A percentile compares a stretch with the other conserved stretches of the same genome.
phyloP scores from a whole-genome alignment of 2,113 vertebrate species.

The Gila orcuttii region DNA sequence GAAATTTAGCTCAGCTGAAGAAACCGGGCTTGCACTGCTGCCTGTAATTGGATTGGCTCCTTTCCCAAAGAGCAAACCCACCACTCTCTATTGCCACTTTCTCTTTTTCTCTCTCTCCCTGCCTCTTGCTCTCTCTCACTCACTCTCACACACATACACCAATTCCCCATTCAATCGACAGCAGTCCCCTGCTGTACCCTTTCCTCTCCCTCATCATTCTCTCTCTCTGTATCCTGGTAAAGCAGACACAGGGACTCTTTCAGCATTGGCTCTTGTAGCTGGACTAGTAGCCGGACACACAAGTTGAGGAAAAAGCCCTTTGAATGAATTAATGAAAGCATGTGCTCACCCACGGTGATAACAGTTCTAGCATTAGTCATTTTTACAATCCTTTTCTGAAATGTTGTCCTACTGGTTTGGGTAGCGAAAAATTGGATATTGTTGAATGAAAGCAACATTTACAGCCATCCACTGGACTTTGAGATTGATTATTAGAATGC shows the following conservation, averaged over 20 bases:
- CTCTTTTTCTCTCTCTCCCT: conserved; percentile 57
- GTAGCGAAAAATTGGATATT: neutral
- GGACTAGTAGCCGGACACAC: conserved; percentile 54
- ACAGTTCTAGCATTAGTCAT: neutral
- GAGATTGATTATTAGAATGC: neutral
- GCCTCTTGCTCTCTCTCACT: conserved; percentile 31
- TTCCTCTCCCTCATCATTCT: neutral
- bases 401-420: neutral
- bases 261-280: conserved; percentile 39
- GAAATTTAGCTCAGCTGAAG: conserved; percentile 73
- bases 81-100: conserved; percentile 32
- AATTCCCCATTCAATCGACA: conserved; percentile 54
- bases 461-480: neutral
- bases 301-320: conserved; percentile 49
- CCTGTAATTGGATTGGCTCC: conserved; percentile 83
- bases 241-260: conserved; percentile 59
- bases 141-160: conserved; percentile 59
- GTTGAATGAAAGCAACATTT: neutral
- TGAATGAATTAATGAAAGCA: conserved; percentile 37
- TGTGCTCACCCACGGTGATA: neutral
- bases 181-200: conserved; percentile 55
- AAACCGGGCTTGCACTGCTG: conserved; percentile 75
- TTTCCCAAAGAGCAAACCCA: conserved; percentile 74
- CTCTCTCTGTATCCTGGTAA: conserved; percentile 58
- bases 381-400: neutral